Percentiles rank a stretch among this genome's conserved stretches.
phyloP scores from a whole-genome alignment of 2,888 invertebrate genomes.

The Arge pagana region DNA sequence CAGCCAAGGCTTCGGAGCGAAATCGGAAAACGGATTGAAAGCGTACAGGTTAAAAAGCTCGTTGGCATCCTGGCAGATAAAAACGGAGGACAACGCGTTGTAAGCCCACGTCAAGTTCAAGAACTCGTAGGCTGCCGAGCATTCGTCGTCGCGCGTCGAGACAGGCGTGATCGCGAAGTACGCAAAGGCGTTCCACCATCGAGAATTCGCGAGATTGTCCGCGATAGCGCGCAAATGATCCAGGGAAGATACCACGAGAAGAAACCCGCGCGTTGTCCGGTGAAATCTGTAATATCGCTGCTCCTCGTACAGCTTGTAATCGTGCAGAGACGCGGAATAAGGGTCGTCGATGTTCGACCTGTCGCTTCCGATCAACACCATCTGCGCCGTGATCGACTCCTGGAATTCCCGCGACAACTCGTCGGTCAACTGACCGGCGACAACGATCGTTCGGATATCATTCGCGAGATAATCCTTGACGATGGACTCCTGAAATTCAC shows the following conservation, averaged over 20 bases:
- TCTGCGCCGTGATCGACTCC: not conserved
- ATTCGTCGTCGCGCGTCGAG: not conserved
- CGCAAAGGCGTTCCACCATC: slow-evolving; percentile 6
- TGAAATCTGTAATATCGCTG: not conserved
- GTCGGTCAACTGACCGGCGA: not conserved
- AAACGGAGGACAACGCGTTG: not conserved
- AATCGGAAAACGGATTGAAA: slow-evolving; percentile 4
- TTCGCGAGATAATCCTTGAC: too few relatives aligned
- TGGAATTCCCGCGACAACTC: not conserved
- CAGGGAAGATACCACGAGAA: not conserved
- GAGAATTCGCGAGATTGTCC: not conserved
- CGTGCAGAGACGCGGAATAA: not conserved
- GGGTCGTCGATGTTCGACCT: not conserved
- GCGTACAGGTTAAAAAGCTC: not conserved
- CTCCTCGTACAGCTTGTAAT: not conserved
- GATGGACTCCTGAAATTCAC: too few relatives aligned
- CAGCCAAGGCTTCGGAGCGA: slow-evolving; percentile 13
- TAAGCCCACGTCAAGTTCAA: slow-evolving; percentile 1
- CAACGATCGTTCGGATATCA: too few relatives aligned
- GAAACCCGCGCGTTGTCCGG: not conserved
- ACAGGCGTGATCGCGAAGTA: not conserved
- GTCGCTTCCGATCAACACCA: not conserved
- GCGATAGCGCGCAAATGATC: not conserved
- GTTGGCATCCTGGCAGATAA: not conserved
- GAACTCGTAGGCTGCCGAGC: slow-evolving; percentile 6